phyloP scores from a whole-genome alignment of 2,113 vertebrate genomes.

The Taxidea taxus region DNA sequence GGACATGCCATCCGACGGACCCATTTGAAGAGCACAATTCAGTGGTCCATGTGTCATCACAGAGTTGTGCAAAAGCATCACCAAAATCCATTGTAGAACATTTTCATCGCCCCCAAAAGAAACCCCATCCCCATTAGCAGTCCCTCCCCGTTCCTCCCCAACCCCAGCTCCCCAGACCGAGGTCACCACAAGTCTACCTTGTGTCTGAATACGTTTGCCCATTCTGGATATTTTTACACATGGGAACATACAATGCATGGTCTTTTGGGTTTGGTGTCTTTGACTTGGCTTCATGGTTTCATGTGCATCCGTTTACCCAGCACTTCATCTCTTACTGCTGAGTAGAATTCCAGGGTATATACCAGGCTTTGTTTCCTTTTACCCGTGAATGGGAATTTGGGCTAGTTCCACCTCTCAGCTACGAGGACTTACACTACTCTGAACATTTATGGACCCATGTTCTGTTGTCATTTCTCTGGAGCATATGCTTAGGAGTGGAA shows the following conservation, averaged over 20 bases:
- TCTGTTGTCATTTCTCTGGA: neutral
- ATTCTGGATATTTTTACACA: neutral
- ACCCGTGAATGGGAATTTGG: neutral
- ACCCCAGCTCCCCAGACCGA: neutral
- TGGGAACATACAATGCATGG: neutral
- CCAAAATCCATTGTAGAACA: neutral
- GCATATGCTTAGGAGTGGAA: neutral
- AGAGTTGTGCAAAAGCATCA: neutral
- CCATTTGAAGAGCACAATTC: neutral
- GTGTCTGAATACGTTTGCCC: neutral
- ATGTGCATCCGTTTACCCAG: neutral
- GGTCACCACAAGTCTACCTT: neutral
- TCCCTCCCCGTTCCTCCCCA: neutral
- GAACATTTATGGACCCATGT: neutral
- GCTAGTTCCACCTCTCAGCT: neutral
- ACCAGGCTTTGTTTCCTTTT: fast-evolving
- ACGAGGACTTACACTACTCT: neutral
- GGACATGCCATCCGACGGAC: neutral
- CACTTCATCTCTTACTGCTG: neutral
- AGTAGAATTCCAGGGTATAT: neutral
- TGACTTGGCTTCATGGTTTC: neutral
- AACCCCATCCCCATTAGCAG: neutral
- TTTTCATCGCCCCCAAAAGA: too few species aligned
- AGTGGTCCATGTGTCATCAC: neutral
- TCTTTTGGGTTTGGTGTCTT: neutral